Conservation (phyloP, 2,113 vertebrate species). For the Datnioides undecimradiatus region DNA sequence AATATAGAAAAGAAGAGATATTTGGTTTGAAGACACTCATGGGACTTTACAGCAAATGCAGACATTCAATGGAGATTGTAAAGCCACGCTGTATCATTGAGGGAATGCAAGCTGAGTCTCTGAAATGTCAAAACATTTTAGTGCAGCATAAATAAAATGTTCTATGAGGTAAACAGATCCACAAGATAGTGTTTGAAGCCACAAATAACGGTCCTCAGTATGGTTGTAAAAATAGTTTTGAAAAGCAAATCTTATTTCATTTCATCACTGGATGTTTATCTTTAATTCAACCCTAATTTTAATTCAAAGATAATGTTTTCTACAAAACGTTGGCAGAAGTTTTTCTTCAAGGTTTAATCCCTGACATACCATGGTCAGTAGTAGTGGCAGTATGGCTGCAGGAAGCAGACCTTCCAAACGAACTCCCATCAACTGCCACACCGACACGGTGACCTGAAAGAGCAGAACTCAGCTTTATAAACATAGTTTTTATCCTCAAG, state of each 20-base stretch:
- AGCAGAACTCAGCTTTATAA: constrained; percentile 5
- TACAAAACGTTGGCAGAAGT: no score
- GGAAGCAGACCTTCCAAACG: constrained; percentile 50
- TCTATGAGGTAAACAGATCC: background rate
- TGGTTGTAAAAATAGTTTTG: background rate
- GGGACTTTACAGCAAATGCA: constrained; percentile 26
- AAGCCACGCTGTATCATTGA: background rate
- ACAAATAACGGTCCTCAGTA: background rate
- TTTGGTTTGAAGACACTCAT: constrained; percentile 27
- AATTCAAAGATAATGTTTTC: background rate
- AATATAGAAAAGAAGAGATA: constrained; percentile 18
- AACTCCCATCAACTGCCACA: constrained; percentile 63
- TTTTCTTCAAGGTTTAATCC: constrained; percentile 18
- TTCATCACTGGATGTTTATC: no score
- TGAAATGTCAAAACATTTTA: constrained; percentile 31
- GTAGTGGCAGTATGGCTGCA: constrained; percentile 51
- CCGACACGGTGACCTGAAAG: background rate
- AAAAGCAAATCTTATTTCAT: background rate
- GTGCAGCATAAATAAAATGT: constrained; percentile 18
- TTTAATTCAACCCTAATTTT: background rate
- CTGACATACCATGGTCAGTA: constrained; percentile 46
- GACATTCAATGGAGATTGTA: constrained; percentile 20
- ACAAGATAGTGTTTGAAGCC: background rate
- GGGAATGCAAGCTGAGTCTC: constrained; percentile 16
- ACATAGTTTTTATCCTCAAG: background rate